Evolutionary conservation across 2,797 vertebrate species (phyloP).

Genomic region (Trachops cirrhosus): DNA sequence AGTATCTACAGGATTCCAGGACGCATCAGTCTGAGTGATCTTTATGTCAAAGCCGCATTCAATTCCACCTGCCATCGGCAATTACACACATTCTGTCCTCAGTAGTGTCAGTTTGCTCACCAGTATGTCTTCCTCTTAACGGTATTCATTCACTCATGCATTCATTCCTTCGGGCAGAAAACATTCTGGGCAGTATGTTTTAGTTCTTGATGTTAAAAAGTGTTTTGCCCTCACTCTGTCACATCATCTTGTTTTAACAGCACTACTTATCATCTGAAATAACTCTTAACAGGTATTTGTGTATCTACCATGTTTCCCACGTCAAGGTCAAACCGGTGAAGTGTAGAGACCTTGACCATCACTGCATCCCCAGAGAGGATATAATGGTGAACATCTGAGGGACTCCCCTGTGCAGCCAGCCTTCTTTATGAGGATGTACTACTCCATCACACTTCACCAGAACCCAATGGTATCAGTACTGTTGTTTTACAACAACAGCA

Average conservation of each 20-base stretch:
- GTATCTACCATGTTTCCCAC: neutral
- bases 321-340: neutral
- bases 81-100: neutral
- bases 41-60: neutral
- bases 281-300: neutral
- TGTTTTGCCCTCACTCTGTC: neutral
- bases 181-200: neutral
- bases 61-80: neutral
- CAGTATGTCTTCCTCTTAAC: neutral
- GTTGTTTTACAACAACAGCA: neutral
- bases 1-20: neutral
- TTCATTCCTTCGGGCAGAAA: neutral
- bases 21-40: neutral
- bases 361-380: too few relatives aligned
- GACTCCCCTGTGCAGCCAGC: neutral
- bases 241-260: neutral
- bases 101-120: neutral
- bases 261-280: neutral
- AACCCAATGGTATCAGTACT: neutral
- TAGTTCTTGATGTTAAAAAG: neutral
- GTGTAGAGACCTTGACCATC: neutral
- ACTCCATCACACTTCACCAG: neutral
- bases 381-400: neutral
- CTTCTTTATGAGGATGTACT: neutral
- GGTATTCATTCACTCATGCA: neutral